Percentiles rank a stretch among this genome's conserved stretches.
phyloP scores from a whole-genome alignment of 2,797 vertebrate species.

The Mormyrops boulengeri region DNA sequence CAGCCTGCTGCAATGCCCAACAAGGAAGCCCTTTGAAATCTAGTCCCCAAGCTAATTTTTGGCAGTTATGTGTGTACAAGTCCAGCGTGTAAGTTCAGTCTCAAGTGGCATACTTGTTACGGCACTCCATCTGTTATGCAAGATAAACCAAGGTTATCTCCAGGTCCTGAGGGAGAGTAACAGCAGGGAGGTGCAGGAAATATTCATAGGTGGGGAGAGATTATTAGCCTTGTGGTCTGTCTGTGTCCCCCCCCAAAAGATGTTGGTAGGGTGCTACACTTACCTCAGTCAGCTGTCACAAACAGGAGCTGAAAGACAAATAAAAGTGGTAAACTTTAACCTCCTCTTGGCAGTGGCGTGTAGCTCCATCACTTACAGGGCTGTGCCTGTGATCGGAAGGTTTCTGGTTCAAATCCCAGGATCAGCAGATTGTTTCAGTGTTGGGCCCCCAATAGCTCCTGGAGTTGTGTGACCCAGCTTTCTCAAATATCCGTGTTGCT shows the following conservation, averaged over 20 bases:
- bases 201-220: background rate
- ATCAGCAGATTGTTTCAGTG: background rate
- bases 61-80: background rate
- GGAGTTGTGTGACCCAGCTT: background rate
- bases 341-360: background rate
- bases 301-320: background rate
- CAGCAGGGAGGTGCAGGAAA: background rate
- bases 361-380: background rate
- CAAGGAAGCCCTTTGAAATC: background rate
- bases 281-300: background rate
- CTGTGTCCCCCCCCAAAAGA: background rate
- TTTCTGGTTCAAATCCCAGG: background rate
- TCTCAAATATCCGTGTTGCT: background rate
- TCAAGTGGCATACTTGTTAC: background rate
- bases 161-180: background rate
- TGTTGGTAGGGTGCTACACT: background rate
- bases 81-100: background rate
- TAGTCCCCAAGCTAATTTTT: background rate
- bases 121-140: background rate
- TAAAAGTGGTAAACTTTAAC: background rate
- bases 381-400: background rate
- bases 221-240: background rate
- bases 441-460: background rate
- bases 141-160: constrained; percentile 1
- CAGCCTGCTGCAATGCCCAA: background rate